phyloP scores from a whole-genome alignment of 2,888 invertebrate species.

The Apomyelois bistriatella region DNA sequence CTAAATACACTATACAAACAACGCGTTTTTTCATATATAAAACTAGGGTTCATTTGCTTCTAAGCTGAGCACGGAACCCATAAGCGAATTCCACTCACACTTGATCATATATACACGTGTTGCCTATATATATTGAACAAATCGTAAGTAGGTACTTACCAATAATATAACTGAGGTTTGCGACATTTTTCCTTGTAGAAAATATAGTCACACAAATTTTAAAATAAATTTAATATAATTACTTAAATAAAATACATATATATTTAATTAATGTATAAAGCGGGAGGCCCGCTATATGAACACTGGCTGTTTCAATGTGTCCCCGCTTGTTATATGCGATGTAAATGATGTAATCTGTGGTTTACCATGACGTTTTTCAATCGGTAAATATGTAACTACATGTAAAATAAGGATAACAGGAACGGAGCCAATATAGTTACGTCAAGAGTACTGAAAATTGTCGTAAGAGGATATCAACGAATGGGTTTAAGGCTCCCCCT shows the following conservation, averaged over 20 bases:
- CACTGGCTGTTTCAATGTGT: neutral
- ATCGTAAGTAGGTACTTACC: neutral
- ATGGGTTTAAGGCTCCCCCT: too few relatives aligned
- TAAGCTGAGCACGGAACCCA: too few relatives aligned
- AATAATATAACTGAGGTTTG: neutral
- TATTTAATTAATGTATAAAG: neutral
- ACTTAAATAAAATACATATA: slow-evolving; percentile 4
- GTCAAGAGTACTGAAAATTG: neutral
- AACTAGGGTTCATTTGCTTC: too few relatives aligned
- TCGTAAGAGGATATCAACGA: too few relatives aligned
- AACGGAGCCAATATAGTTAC: too few relatives aligned
- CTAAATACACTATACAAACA: too few relatives aligned
- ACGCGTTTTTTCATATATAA: too few relatives aligned
- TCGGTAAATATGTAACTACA: neutral
- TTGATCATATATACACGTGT: too few relatives aligned
- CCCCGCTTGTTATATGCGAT: neutral
- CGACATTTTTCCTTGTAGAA: neutral
- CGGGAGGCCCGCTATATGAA: neutral
- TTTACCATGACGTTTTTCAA: neutral
- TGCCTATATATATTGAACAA: too few relatives aligned
- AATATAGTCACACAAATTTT: neutral
- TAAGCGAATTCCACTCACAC: too few relatives aligned
- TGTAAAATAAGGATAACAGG: neutral
- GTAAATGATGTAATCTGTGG: neutral
- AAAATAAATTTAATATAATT: neutral